A percentile compares a stretch with the other conserved stretches of the same genome.
Conservation (phyloP, 2,113 vertebrate genomes). For the Meriones unguiculatus region DNA sequence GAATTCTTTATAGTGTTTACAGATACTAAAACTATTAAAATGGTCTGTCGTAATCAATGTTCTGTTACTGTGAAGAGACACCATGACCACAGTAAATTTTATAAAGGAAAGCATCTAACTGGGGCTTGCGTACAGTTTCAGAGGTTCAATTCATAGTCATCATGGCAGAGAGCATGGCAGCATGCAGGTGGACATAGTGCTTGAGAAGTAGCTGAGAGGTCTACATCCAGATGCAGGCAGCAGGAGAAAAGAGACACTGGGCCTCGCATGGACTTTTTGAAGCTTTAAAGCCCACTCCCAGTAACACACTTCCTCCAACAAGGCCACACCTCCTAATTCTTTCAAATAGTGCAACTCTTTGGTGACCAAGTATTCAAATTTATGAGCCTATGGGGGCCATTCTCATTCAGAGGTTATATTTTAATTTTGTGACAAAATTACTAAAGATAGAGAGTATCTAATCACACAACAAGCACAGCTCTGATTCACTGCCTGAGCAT, state of each 20-base stretch:
- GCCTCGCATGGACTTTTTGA: not conserved
- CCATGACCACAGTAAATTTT: not conserved
- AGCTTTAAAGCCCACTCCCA: not conserved
- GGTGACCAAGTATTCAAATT: not conserved
- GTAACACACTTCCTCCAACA: not conserved
- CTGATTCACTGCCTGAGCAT: constrained; percentile 15
- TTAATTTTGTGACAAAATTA: constrained; percentile 10
- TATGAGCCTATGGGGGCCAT: not conserved
- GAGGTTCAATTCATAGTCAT: too few relatives aligned
- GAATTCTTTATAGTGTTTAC: constrained; percentile 30
- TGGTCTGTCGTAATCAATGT: not conserved
- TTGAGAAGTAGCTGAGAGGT: not conserved
- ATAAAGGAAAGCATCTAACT: too few relatives aligned
- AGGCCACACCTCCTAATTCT: not conserved
- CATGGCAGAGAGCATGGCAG: too few relatives aligned
- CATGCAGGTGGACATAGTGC: not conserved
- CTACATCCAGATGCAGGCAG: not conserved
- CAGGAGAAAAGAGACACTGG: not conserved
- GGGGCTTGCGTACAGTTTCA: too few relatives aligned
- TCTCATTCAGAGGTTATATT: not conserved
- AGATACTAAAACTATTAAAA: constrained; percentile 23
- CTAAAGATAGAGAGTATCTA: not conserved
- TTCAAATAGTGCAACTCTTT: not conserved
- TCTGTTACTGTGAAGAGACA: not conserved
- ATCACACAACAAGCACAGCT: not conserved